A percentile compares a stretch with the other conserved stretches of the same genome.
Evolutionary conservation across 2,888 invertebrate genomes (phyloP).

Genomic region (Acronicta psi): DNA sequence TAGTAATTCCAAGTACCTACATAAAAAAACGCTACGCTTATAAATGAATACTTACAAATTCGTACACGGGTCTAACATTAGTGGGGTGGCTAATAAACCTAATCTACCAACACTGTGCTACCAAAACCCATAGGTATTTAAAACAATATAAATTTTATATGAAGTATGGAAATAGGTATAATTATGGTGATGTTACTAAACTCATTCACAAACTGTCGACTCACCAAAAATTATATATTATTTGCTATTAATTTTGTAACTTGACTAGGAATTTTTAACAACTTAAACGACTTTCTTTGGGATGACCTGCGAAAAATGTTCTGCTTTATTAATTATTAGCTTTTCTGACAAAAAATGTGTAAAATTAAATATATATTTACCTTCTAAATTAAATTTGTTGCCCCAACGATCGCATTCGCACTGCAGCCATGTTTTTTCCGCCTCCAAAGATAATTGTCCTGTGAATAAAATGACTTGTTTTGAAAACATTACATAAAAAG

Average conservation of each 20-base stretch:
- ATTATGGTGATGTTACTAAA: conserved; percentile 49
- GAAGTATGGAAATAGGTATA: conserved; percentile 33
- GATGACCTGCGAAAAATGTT: conserved; percentile 80
- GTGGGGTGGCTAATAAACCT: conserved; percentile 36
- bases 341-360: not conserved
- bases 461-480: conserved; percentile 60
- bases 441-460: conserved; percentile 96
- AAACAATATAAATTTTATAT: conserved; percentile 40
- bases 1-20: conserved; percentile 39
- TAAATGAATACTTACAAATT: conserved; percentile 31
- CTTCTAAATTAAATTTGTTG: conserved; percentile 94
- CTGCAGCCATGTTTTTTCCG: conserved; percentile 96
- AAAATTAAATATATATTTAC: conserved; percentile 77
- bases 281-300: conserved; percentile 81
- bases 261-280: conserved; percentile 71
- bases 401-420: conserved; percentile 97
- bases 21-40: conserved; percentile 11
- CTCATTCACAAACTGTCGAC: conserved; percentile 58
- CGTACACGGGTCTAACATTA: conserved; percentile 46
- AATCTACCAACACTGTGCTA: conserved; percentile 61
- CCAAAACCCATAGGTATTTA: conserved; percentile 56
- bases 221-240: conserved; percentile 76
- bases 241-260: conserved; percentile 68
- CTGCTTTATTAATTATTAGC: conserved; percentile 40
- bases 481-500: conserved; percentile 6